Evolutionary conservation across 2,888 invertebrate genomes (phyloP).

Genomic region (Hypena proboscidalis): DNA sequence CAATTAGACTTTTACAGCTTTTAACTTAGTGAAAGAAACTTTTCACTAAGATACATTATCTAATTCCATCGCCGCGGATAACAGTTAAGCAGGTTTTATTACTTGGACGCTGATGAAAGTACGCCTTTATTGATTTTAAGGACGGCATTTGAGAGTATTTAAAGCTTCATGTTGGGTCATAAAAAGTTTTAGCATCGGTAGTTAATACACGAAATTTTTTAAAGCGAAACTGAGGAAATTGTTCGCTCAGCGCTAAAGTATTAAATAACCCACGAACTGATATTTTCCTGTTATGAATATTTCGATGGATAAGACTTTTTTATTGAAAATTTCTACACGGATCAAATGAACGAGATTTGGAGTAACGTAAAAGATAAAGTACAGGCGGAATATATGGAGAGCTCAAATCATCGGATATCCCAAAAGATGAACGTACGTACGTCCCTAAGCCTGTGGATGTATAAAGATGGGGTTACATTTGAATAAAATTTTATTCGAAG

Average conservation of each 20-base stretch:
- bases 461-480: slow-evolving; percentile 51
- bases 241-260: slow-evolving; percentile 31
- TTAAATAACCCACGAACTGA: slow-evolving; percentile 34
- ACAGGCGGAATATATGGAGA: slow-evolving; percentile 28
- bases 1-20: slow-evolving; percentile 77
- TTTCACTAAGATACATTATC: slow-evolving; percentile 76
- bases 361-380: slow-evolving; percentile 38
- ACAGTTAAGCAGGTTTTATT: slow-evolving; percentile 80
- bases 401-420: slow-evolving; percentile 43
- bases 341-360: slow-evolving; percentile 31
- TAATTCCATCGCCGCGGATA: slow-evolving; percentile 76
- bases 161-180: slow-evolving; percentile 69
- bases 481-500: slow-evolving; percentile 64
- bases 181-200: slow-evolving; percentile 72
- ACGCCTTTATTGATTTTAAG: slow-evolving; percentile 82
- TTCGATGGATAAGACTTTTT: slow-evolving; percentile 29
- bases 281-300: slow-evolving; percentile 36
- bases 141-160: slow-evolving; percentile 76
- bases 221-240: slow-evolving; percentile 47
- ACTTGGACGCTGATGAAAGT: slow-evolving; percentile 76
- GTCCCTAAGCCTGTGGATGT: slow-evolving; percentile 45
- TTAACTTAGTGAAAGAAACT: slow-evolving; percentile 63
- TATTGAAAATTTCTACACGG: slow-evolving; percentile 28
- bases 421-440: slow-evolving; percentile 45
- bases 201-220: slow-evolving; percentile 66